Evolutionary conservation across 1,140 invertebrate species (phyloP).

Genomic region (Drosophila ambigua): DNA sequence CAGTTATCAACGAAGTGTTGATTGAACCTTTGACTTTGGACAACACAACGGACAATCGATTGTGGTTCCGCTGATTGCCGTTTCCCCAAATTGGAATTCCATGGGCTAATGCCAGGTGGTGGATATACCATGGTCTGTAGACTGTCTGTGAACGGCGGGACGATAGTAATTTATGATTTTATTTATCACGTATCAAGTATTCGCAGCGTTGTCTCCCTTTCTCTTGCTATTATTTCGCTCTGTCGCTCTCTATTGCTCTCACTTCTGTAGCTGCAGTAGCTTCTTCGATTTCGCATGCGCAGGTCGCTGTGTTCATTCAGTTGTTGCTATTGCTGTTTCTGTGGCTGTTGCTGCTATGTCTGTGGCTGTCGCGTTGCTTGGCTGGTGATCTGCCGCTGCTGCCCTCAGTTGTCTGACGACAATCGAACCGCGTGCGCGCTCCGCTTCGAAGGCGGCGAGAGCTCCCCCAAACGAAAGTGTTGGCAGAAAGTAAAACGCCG

Average conservation of each 20-base stretch:
- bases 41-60: slow-evolving; percentile 5
- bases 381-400: slow-evolving; percentile 41
- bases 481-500: slow-evolving; percentile 14
- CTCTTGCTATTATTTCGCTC: neutral
- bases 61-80: slow-evolving; percentile 1
- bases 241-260: slow-evolving; percentile 11
- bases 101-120: slow-evolving; percentile 17
- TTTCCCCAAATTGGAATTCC: slow-evolving; percentile 5
- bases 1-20: too few relatives aligned
- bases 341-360: slow-evolving; percentile 16
- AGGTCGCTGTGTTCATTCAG: slow-evolving; percentile 37
- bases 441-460: slow-evolving; percentile 54
- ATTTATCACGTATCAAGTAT: slow-evolving; percentile 37
- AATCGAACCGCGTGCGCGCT: slow-evolving; percentile 72
- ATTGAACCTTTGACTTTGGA: slow-evolving; percentile 7
- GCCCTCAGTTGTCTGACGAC: slow-evolving; percentile 62
- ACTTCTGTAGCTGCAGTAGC: slow-evolving; percentile 16
- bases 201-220: slow-evolving; percentile 22
- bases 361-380: slow-evolving; percentile 27
- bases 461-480: slow-evolving; percentile 29
- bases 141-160: slow-evolving; percentile 1
- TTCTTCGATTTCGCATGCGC: slow-evolving; percentile 67
- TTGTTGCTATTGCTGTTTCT: slow-evolving; percentile 9
- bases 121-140: slow-evolving; percentile 13
- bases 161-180: slow-evolving; percentile 47